Conservation (phyloP, 2,888 invertebrate species). For the Pheosia gnoma region DNA sequence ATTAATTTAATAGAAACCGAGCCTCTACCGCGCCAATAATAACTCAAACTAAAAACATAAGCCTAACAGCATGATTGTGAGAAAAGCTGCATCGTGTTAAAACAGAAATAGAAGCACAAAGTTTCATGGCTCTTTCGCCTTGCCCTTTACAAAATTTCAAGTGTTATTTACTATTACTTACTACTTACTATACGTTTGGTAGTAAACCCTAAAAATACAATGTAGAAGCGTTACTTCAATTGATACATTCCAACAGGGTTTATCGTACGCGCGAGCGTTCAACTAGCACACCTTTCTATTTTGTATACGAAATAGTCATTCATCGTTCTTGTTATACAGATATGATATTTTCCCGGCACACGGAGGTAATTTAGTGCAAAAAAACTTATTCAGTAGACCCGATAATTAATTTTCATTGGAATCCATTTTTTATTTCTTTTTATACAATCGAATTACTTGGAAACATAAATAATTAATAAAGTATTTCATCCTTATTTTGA, state of each 20-base stretch:
- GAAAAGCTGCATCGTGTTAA: too few relatives aligned
- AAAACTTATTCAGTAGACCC: slow-evolving; percentile 6
- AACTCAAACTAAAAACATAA: too few relatives aligned
- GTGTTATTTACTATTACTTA: background rate
- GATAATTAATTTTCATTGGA: slow-evolving; percentile 5
- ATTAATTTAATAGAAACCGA: background rate
- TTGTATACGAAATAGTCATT: slow-evolving; percentile 28
- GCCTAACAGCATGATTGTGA: too few relatives aligned
- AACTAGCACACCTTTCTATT: slow-evolving; percentile 35
- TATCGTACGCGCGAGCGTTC: slow-evolving; percentile 29
- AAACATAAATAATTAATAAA: too few relatives aligned
- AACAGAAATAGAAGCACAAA: background rate
- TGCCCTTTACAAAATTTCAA: background rate
- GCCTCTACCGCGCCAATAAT: too few relatives aligned
- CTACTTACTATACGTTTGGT: slow-evolving; percentile 8
- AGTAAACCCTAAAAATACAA: slow-evolving; percentile 14
- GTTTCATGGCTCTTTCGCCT: background rate
- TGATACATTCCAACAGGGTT: slow-evolving; percentile 26
- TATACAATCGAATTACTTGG: too few relatives aligned
- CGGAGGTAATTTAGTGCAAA: slow-evolving; percentile 1
- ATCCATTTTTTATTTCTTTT: background rate
- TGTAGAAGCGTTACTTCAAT: background rate
- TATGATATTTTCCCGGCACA: slow-evolving; percentile 11
- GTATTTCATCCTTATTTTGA: too few relatives aligned
- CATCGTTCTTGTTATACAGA: slow-evolving; percentile 23